A percentile compares a stretch with the other conserved stretches of the same genome.
Evolutionary conservation across 2,888 invertebrate species (phyloP).

Genomic region (Agrochola litura): DNA sequence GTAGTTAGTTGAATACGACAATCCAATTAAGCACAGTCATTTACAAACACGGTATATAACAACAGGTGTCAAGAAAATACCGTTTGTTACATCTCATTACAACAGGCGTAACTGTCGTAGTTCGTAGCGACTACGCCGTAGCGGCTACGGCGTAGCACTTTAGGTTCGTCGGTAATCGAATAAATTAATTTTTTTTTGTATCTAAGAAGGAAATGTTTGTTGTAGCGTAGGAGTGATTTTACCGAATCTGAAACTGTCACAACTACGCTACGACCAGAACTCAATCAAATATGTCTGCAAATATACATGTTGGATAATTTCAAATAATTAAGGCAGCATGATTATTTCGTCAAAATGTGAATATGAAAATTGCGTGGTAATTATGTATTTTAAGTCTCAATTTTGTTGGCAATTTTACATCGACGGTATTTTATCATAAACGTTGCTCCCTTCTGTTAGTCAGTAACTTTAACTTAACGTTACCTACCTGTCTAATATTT

Average conservation of each 20-base stretch:
- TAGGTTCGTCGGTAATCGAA: slow-evolving; percentile 10
- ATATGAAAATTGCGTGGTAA: not conserved
- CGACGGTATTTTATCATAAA: not conserved
- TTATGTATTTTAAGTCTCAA: not conserved
- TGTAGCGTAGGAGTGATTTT: not conserved
- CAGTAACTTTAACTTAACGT: not conserved
- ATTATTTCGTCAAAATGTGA: not conserved
- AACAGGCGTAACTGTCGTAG: slow-evolving; percentile 8
- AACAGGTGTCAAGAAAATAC: slow-evolving; percentile 27
- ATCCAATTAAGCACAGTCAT: slow-evolving; percentile 25
- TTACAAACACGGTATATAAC: slow-evolving; percentile 22
- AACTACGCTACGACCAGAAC: not conserved
- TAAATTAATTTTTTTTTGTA: slow-evolving; percentile 18
- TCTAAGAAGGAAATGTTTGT: not conserved
- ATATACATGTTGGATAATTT: not conserved
- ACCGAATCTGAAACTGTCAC: not conserved
- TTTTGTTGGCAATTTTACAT: not conserved
- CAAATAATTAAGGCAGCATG: not conserved
- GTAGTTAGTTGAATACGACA: slow-evolving; percentile 19
- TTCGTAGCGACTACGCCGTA: slow-evolving; percentile 45
- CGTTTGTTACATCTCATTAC: slow-evolving; percentile 10
- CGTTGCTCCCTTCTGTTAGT: not conserved
- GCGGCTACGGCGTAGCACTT: slow-evolving; percentile 47
- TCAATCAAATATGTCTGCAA: not conserved
- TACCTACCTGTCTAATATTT: not conserved